Conservation (phyloP, 2,888 invertebrate genomes). For the Heliconius sara region DNA sequence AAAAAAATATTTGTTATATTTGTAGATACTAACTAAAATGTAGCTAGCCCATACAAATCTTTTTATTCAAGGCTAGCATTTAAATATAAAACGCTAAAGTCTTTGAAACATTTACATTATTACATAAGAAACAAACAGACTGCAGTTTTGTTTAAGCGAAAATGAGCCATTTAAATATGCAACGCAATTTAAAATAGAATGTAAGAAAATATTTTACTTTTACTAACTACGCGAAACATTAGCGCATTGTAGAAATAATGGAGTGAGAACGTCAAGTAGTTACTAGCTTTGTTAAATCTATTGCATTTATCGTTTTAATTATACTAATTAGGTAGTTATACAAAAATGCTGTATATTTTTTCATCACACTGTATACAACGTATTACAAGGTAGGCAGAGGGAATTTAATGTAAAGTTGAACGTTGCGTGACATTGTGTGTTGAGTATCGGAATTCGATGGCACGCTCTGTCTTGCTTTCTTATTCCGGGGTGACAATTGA, state of each 20-base stretch:
- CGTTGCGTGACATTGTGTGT: no score
- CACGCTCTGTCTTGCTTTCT: no score
- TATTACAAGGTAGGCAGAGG: no score
- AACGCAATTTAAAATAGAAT: constrained; percentile 19
- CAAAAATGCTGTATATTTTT: no score
- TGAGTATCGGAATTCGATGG: no score
- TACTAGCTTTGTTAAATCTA: not conserved
- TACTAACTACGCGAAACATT: not conserved
- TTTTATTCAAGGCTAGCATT: not conserved
- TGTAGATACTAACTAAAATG: not conserved
- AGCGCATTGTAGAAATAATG: constrained; percentile 3
- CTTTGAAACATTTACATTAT: not conserved
- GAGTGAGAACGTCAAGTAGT: constrained; percentile 2
- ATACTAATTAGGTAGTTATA: not conserved
- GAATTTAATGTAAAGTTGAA: no score
- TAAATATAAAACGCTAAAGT: not conserved
- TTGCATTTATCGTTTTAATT: not conserved
- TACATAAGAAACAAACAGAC: constrained; percentile 17
- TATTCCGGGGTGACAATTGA: no score
- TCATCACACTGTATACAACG: no score
- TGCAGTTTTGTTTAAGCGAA: not conserved
- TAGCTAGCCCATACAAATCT: not conserved
- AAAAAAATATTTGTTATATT: not conserved
- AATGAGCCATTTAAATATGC: constrained; percentile 3
- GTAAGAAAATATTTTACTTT: constrained; percentile 17